A percentile compares a stretch with the other conserved stretches of the same genome.
These are phyloP conservation scores for Tipula vernalis DNA, from an alignment of 2,888 invertebrate genomes.

Conservation along the genomic window DNA sequence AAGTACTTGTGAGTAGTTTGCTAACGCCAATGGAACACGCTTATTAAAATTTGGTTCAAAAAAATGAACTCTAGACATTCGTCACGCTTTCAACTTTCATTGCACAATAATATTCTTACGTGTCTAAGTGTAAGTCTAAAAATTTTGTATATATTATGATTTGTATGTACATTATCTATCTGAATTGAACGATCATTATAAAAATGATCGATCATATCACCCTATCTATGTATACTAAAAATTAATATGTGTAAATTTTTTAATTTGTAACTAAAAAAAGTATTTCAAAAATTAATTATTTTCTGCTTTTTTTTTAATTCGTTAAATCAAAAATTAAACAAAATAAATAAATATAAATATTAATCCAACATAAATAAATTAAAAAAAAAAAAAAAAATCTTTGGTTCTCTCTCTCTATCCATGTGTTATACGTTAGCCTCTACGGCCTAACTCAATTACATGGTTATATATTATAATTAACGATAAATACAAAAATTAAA, in stretches of 20 bases:
- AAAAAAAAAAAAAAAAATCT: slow-evolving; percentile 6
- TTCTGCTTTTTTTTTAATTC: background rate
- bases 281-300: slow-evolving; percentile 5
- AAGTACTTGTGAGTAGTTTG: too few species aligned
- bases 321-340: background rate
- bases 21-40: too few species aligned
- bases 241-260: background rate
- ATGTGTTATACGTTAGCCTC: slow-evolving; percentile 16
- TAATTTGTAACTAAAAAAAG: background rate
- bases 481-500: background rate
- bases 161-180: slow-evolving; percentile 4
- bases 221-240: background rate
- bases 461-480: slow-evolving; percentile 11
- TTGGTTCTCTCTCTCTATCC: slow-evolving; percentile 9
- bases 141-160: background rate
- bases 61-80: background rate
- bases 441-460: slow-evolving; percentile 17
- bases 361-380: slow-evolving; percentile 9
- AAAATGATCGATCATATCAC: background rate
- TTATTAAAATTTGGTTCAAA: background rate
- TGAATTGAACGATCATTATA: background rate
- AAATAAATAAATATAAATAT: background rate
- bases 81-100: background rate
- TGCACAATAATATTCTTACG: background rate
- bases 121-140: background rate